Conservation (phyloP, 1,140 invertebrate species). For the Cydia splendana region DNA sequence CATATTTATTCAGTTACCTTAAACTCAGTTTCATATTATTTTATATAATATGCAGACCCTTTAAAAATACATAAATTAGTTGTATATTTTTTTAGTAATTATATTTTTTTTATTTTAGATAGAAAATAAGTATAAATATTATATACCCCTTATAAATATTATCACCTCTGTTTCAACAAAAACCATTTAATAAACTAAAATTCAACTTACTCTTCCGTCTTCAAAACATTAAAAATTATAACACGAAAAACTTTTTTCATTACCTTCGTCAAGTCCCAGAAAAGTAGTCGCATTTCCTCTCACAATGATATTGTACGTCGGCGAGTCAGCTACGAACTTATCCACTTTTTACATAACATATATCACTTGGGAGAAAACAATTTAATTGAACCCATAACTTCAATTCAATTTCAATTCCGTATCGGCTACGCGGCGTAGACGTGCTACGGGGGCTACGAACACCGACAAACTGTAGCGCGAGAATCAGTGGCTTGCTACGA, state of each 20-base stretch:
- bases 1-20: too few relatives aligned
- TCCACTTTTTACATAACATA: constrained; percentile 77
- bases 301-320: constrained; percentile 76
- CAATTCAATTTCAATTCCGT: background rate
- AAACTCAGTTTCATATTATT: too few relatives aligned
- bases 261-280: constrained; percentile 71
- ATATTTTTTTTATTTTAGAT: too few relatives aligned
- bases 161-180: background rate
- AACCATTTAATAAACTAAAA: background rate
- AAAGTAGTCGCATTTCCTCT: constrained; percentile 67
- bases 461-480: constrained; percentile 18
- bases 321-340: constrained; percentile 66
- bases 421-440: constrained; percentile 49
- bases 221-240: background rate
- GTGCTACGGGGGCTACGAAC: constrained; percentile 64
- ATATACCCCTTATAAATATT: too few relatives aligned
- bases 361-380: constrained; percentile 47
- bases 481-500: constrained; percentile 47
- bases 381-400: constrained; percentile 44
- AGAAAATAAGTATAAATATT: too few relatives aligned
- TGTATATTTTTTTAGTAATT: too few relatives aligned
- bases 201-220: background rate
- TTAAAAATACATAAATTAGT: too few relatives aligned
- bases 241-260: constrained; percentile 18
- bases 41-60: too few relatives aligned